Evolutionary conservation across 2,113 vertebrate species (phyloP).

Genomic region (Crotalus viridis): DNA sequence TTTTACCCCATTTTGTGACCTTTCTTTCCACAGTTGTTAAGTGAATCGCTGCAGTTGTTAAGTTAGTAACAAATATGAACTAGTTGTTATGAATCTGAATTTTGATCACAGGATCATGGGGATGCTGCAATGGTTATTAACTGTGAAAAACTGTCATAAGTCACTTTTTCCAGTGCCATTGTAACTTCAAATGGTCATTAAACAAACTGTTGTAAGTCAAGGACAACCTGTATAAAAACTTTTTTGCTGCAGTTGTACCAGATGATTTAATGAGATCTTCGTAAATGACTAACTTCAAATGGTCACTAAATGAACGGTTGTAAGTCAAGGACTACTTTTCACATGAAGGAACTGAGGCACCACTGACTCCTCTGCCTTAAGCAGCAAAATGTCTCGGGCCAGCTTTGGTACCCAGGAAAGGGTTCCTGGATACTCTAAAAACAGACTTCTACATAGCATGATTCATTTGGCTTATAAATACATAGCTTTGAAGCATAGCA

Average conservation of each 20-base stretch:
- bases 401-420: not conserved
- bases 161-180: too few species aligned
- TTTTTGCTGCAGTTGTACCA: too few species aligned
- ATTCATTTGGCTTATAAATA: not conserved
- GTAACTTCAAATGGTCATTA: too few species aligned
- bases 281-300: too few species aligned
- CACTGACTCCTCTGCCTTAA: not conserved
- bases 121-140: not conserved
- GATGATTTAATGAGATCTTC: too few species aligned
- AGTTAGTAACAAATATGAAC: not conserved
- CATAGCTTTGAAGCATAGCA: not conserved
- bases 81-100: not conserved
- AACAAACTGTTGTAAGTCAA: too few species aligned
- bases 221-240: too few species aligned
- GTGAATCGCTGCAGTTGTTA: not conserved
- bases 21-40: not conserved
- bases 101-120: not conserved
- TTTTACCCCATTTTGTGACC: not conserved
- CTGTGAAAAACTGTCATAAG: too few species aligned
- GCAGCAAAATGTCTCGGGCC: not conserved
- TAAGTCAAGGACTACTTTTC: not conserved
- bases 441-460: too few species aligned
- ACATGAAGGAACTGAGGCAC: not conserved
- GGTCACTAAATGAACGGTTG: too few species aligned
- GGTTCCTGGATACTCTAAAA: not conserved